Evolutionary conservation across 2,113 vertebrate species (phyloP).

Genomic region (Edolisoma coerulescens): DNA sequence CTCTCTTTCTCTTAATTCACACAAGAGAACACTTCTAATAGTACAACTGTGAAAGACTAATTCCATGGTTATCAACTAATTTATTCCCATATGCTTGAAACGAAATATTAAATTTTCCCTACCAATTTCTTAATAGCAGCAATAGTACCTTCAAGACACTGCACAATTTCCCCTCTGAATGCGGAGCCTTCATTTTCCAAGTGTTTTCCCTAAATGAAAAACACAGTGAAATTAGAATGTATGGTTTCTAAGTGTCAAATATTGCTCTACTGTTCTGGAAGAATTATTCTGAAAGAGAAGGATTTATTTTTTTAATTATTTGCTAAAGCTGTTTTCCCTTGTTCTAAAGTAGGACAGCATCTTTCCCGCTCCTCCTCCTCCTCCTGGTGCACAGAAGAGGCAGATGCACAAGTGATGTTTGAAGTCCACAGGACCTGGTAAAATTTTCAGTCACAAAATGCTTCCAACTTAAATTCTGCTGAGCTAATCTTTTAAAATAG

Average conservation of each 20-base stretch:
- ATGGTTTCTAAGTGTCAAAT: neutral
- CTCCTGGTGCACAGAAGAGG: neutral
- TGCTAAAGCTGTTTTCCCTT: neutral
- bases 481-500: neutral
- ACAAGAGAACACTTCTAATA: neutral
- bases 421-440: neutral
- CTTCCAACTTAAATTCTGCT: neutral
- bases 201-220: constrained; percentile 69
- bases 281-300: neutral
- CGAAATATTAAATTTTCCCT: neutral
- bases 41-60: neutral
- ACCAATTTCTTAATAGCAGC: constrained; percentile 75
- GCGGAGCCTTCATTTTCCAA: constrained; percentile 65
- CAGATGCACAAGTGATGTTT: neutral
- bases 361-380: neutral
- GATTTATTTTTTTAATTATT: neutral
- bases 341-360: neutral
- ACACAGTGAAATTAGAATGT: neutral
- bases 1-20: neutral
- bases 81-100: neutral
- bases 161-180: constrained; percentile 72
- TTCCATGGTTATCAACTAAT: neutral
- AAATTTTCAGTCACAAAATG: neutral
- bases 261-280: neutral
- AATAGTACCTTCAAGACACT: constrained; percentile 67